Percentiles rank a stretch among this genome's conserved stretches.
These are phyloP conservation scores for Dioctria rufipes DNA, from an alignment of 2,888 invertebrate genomes.

Conservation along the genomic window DNA sequence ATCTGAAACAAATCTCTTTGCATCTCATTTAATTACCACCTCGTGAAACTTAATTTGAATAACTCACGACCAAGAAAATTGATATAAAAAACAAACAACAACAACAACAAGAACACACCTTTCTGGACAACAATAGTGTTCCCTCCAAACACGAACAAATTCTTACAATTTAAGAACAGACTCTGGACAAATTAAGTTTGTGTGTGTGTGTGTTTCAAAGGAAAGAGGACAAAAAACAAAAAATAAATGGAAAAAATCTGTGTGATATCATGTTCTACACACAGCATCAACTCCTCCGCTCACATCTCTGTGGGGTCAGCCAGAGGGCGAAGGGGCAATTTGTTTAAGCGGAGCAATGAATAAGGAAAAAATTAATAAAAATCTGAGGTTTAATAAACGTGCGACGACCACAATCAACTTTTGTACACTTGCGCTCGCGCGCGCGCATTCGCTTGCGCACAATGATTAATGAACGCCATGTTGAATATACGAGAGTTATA, in stretches of 20 bases:
- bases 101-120: slow-evolving; percentile 32
- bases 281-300: slow-evolving; percentile 43
- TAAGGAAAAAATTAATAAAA: slow-evolving; percentile 47
- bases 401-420: slow-evolving; percentile 37
- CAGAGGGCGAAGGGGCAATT: slow-evolving; percentile 46
- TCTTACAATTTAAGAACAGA: background rate
- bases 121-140: slow-evolving; percentile 42
- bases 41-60: background rate
- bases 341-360: slow-evolving; percentile 35
- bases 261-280: slow-evolving; percentile 17
- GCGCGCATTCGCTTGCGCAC: too few relatives aligned
- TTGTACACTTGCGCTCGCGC: slow-evolving; percentile 22
- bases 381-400: slow-evolving; percentile 39
- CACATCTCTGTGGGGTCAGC: slow-evolving; percentile 44
- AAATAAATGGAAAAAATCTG: slow-evolving; percentile 23
- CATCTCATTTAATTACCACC: slow-evolving; percentile 1
- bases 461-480: slow-evolving; percentile 46
- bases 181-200: slow-evolving; percentile 13
- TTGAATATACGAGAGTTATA: background rate
- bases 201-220: background rate
- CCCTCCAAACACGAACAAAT: slow-evolving; percentile 14
- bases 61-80: slow-evolving; percentile 40
- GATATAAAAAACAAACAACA: slow-evolving; percentile 40
- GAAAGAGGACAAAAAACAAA: background rate
- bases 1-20: background rate